These are phyloP conservation scores for Canis aureus DNA, from an alignment of 2,113 vertebrate genomes.

Conservation along the genomic window DNA sequence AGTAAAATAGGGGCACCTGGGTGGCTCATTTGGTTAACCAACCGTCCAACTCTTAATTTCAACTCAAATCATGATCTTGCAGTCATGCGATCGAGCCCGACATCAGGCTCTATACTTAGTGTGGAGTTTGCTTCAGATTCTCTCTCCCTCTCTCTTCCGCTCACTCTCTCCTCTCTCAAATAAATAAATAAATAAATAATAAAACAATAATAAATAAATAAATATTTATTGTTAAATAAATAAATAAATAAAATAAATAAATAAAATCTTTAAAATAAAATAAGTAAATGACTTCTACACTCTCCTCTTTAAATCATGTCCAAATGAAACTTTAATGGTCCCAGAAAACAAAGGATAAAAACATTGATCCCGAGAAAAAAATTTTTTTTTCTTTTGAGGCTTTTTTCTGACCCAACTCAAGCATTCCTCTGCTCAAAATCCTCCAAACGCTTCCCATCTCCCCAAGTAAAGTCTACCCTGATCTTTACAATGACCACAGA, in stretches of 20 bases:
- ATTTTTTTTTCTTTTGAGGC: neutral
- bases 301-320: slow-evolving; percentile 17
- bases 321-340: slow-evolving; percentile 4
- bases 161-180: neutral
- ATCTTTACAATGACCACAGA: neutral
- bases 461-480: neutral
- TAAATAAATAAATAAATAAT: neutral
- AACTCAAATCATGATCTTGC: neutral
- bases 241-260: neutral
- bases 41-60: neutral
- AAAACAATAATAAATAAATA: neutral
- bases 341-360: slow-evolving; percentile 43
- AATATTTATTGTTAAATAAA: neutral
- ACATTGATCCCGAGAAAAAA: neutral
- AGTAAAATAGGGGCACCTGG: neutral
- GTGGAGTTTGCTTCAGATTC: neutral
- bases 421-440: neutral
- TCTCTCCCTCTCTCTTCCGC: neutral
- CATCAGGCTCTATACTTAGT: neutral
- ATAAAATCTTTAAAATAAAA: neutral
- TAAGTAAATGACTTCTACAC: neutral
- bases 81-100: neutral
- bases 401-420: slow-evolving; percentile 29
- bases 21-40: neutral
- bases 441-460: neutral